phyloP scores from a whole-genome alignment of 2,888 invertebrate species.

The Drosophila nr. perissopoda region DNA sequence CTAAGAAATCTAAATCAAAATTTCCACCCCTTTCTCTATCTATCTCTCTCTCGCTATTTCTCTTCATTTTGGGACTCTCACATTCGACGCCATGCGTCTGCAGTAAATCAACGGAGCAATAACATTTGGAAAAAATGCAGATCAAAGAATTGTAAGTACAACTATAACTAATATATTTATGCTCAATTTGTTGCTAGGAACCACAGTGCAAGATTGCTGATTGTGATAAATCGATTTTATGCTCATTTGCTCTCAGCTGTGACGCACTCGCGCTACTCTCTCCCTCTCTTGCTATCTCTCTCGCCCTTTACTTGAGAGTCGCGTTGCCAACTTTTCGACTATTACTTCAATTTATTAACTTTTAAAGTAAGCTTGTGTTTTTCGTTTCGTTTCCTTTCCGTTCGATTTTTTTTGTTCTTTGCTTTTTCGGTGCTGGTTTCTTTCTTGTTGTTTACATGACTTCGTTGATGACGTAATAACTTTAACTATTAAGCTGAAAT shows the following conservation, averaged over 20 bases:
- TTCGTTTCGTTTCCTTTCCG: not conserved
- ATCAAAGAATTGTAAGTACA: conserved; percentile 83
- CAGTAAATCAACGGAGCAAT: conserved; percentile 51
- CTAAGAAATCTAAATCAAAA: conserved; percentile 44
- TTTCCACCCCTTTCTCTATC: conserved; percentile 47
- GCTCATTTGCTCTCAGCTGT: conserved; percentile 47
- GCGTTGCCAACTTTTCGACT: conserved; percentile 53
- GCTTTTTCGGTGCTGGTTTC: not conserved
- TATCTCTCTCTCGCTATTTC: conserved; percentile 33
- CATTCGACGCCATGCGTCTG: conserved; percentile 15
- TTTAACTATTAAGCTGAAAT: conserved; percentile 13
- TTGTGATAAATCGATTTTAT: conserved; percentile 75
- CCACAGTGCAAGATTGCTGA: conserved; percentile 42
- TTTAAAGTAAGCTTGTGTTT: conserved; percentile 25
- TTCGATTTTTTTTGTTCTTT: conserved; percentile 2
- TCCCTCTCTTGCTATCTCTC: conserved; percentile 15
- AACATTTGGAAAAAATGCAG: conserved; percentile 76
- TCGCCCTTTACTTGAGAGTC: conserved; percentile 34
- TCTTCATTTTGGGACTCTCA: conserved; percentile 10
- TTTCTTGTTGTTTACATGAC: conserved; percentile 38
- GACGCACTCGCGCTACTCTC: conserved; percentile 33
- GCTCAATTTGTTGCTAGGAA: conserved; percentile 25
- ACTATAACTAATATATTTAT: conserved; percentile 9
- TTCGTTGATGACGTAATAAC: conserved; percentile 64
- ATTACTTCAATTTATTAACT: conserved; percentile 38